A percentile compares a stretch with the other conserved stretches of the same genome.
Evolutionary conservation across 2,113 vertebrate genomes (phyloP).

Genomic region (Nothobranchius kuhntae): DNA sequence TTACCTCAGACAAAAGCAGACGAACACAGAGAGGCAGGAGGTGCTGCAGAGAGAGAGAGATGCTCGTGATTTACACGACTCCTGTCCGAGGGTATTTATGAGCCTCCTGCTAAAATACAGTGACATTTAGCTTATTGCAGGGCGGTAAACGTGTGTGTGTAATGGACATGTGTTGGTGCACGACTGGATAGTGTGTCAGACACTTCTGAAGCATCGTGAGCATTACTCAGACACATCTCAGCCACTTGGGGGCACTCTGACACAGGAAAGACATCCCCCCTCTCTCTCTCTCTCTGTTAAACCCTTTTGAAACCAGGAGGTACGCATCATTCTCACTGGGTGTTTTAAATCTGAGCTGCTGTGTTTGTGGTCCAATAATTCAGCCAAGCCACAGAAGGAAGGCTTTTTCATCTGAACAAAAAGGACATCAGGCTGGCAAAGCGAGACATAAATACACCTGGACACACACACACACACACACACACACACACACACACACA

Average conservation of each 20-base stretch:
- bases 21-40: neutral
- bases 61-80: slow-evolving; percentile 32
- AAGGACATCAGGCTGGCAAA: too few relatives aligned
- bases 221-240: neutral
- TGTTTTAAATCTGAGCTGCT: slow-evolving; percentile 3
- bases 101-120: slow-evolving; percentile 48
- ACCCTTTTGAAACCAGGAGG: neutral
- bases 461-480: too few relatives aligned
- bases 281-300: neutral
- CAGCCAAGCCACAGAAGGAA: too few relatives aligned
- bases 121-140: slow-evolving; percentile 42
- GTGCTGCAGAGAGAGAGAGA: slow-evolving; percentile 2
- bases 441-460: too few relatives aligned
- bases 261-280: slow-evolving; percentile 21
- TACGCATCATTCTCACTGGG: neutral
- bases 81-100: slow-evolving; percentile 47
- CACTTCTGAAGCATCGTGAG: neutral
- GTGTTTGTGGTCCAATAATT: too few relatives aligned
- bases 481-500: too few relatives aligned
- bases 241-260: slow-evolving; percentile 50
- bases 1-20: slow-evolving; percentile 41
- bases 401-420: too few relatives aligned
- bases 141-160: slow-evolving; percentile 9
- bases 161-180: slow-evolving; percentile 16
- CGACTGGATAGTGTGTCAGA: slow-evolving; percentile 6